phyloP scores from a whole-genome alignment of 2,888 invertebrate species.

The Ectemnius lituratus region DNA sequence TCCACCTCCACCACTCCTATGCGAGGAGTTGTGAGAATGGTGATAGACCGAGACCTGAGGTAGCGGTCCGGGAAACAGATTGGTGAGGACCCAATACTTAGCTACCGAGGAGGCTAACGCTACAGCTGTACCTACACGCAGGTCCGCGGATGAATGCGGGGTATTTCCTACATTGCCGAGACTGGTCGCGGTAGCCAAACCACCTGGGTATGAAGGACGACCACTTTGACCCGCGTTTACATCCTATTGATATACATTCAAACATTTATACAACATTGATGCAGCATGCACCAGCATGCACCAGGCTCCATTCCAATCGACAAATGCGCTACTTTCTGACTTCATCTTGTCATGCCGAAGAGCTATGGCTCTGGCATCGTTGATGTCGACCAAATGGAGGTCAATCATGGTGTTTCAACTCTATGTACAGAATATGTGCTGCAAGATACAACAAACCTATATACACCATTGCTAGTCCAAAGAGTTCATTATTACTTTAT shows the following conservation, averaged over 20 bases:
- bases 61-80: conserved; percentile 87
- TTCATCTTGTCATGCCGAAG: conserved; percentile 18
- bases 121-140: conserved; percentile 80
- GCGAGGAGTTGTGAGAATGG: conserved; percentile 79
- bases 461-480: conserved; percentile 11
- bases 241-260: conserved; percentile 77
- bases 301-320: conserved; percentile 66
- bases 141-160: conserved; percentile 73
- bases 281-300: conserved; percentile 74
- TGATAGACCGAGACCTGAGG: conserved; percentile 87
- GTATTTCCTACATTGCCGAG: conserved; percentile 74
- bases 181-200: conserved; percentile 73
- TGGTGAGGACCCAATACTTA: conserved; percentile 91
- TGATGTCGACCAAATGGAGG: conserved; percentile 10
- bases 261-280: conserved; percentile 76
- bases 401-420: conserved; percentile 6
- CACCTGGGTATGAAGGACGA: conserved; percentile 75
- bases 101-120: conserved; percentile 86
- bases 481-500: conserved; percentile 7
- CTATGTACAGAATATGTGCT: conserved; percentile 14
- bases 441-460: conserved; percentile 14
- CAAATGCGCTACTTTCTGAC: conserved; percentile 63
- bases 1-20: conserved; percentile 81
- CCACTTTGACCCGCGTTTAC: conserved; percentile 76
- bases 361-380: conserved; percentile 4